Evolutionary conservation across 2,888 invertebrate genomes (phyloP).

Genomic region (Adineta ricciae): DNA sequence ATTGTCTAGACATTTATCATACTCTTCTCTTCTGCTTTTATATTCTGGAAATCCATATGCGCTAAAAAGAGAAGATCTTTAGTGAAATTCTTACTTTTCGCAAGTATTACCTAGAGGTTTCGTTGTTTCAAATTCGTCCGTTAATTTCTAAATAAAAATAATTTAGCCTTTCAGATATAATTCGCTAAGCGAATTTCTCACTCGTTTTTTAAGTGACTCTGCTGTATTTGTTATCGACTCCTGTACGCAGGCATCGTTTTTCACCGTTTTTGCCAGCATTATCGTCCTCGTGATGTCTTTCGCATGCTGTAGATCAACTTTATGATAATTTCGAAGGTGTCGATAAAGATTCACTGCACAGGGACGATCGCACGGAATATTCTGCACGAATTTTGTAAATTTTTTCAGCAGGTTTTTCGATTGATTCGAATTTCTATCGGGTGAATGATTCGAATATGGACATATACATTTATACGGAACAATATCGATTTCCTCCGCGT

Average conservation of each 20-base stretch:
- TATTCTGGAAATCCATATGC: not conserved
- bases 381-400: not conserved
- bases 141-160: not conserved
- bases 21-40: not conserved
- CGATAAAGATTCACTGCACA: not conserved
- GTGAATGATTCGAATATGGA: not conserved
- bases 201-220: not conserved
- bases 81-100: not conserved
- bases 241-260: not conserved
- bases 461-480: slow-evolving; percentile 7
- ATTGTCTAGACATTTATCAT: not conserved
- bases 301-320: not conserved
- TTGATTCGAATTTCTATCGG: not conserved
- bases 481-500: not conserved
- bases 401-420: not conserved
- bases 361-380: not conserved
- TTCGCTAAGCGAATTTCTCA: not conserved
- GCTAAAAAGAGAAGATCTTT: not conserved
- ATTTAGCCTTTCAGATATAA: not conserved
- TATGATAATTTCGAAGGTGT: slow-evolving; percentile 19
- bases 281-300: slow-evolving; percentile 19
- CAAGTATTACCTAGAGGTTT: not conserved
- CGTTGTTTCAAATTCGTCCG: not conserved
- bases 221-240: not conserved
- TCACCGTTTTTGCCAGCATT: not conserved